These are phyloP conservation scores for Platerodrilus igneus DNA, from an alignment of 2,888 invertebrate genomes.

Conservation along the genomic window DNA sequence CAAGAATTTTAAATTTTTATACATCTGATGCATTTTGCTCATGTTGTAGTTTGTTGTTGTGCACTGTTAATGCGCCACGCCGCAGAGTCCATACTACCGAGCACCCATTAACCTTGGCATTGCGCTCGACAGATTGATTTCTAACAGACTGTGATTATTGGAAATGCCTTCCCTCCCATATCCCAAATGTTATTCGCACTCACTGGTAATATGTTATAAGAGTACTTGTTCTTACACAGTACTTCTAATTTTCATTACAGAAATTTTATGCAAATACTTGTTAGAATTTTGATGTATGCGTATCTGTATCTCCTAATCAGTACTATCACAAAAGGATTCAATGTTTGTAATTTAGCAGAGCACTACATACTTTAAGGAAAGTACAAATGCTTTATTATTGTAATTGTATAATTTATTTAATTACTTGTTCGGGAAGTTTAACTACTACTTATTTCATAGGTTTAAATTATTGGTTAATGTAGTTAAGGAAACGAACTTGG, in stretches of 20 bases:
- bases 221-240: constrained; percentile 16
- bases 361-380: no score
- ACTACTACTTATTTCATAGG: no score
- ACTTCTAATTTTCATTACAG: background rate
- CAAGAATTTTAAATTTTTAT: constrained; percentile 43
- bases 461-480: no score
- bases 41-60: constrained; percentile 46
- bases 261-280: constrained; percentile 13
- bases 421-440: no score
- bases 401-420: no score
- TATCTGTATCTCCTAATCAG: no score
- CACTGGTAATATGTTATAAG: constrained; percentile 14
- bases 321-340: no score
- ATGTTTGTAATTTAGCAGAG: no score
- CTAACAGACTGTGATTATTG: constrained; percentile 52
- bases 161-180: constrained; percentile 50
- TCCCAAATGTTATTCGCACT: constrained; percentile 31
- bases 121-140: constrained; percentile 43
- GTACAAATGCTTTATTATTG: no score
- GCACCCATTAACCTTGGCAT: constrained; percentile 37
- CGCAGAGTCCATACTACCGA: constrained; percentile 44
- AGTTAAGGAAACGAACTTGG: no score
- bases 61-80: constrained; percentile 47
- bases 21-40: constrained; percentile 44
- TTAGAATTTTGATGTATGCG: constrained; percentile 28